Base-by-base conservation (phyloP, 1,140 invertebrate species). In the Thalassaphorura encarpata region DNA sequence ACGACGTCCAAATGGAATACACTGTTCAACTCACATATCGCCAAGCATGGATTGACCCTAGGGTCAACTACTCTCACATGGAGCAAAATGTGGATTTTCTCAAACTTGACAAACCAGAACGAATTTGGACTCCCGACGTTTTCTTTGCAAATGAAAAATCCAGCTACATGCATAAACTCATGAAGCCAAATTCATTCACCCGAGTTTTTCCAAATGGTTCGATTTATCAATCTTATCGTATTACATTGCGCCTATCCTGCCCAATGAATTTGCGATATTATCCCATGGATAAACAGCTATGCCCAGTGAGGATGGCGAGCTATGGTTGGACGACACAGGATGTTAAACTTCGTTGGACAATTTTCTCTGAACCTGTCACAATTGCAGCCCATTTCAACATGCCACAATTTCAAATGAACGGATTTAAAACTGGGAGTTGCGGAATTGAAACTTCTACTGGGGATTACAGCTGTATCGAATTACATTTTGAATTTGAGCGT, bases 1-100 rank as follows among this genome's bases (percentile, higher is more conserved):
- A 90, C 82, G 90, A 94, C 82, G 90, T 91, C 76, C 93, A 92
- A 78, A 94, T 94, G 90, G 52, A 53, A 24, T 53, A 43, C 27
- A 31, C 6, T 19, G 27, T 29, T 6, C 52, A 53, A 41, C 4
- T 53, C 19, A 53, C 52, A 11, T 23, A 39, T 11, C 33, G 52
- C 16, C 18, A 45, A 28, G 36, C 33, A 41, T 53, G 52, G 52
- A 11, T 39, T 1, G 52, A 53, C 24, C 26, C 13, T 8, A 21
- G 52, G 18, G 40, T 53, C 19, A 31, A 19, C 4, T 53, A 40
- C 18, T 13, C 11, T 18, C 23, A 29, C 21, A 18, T 43, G 50
- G n/a, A 29, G 52, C 53, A 69, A 47, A 57, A 64, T 50, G 59
- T 70, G 15, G 56, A 61, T 31, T 73, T 69, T 51, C 57, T 69